These are phyloP conservation scores for Limanda limanda DNA, from an alignment of 2,113 vertebrate genomes.

Conservation along the genomic window DNA sequence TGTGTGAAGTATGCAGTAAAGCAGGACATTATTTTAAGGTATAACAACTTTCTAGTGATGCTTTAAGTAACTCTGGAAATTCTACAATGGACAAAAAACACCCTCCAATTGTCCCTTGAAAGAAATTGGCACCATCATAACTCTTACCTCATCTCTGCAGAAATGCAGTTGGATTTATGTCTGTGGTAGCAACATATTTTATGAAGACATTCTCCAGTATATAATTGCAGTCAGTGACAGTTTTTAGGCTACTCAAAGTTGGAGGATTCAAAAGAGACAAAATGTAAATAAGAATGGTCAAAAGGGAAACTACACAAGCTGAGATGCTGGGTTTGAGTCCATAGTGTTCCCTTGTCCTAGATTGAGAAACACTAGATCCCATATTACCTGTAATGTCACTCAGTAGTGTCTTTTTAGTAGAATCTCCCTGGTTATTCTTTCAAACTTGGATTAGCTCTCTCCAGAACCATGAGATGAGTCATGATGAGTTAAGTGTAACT, in stretches of 20 bases:
- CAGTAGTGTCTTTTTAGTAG: too few relatives aligned
- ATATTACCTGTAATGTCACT: too few relatives aligned
- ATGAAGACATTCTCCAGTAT: neutral
- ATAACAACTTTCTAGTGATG: too few relatives aligned
- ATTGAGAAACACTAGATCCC: too few relatives aligned
- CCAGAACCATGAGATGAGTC: neutral
- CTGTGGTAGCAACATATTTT: neutral
- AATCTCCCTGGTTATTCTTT: too few relatives aligned
- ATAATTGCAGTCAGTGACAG: neutral
- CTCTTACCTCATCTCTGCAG: neutral
- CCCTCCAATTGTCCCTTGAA: neutral
- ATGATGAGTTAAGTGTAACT: neutral
- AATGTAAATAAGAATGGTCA: neutral
- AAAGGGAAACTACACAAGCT: neutral
- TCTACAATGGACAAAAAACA: neutral
- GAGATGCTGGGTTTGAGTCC: too few relatives aligned
- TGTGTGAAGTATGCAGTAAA: too few relatives aligned
- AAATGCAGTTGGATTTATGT: neutral
- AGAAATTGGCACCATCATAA: neutral
- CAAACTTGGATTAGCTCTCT: too few relatives aligned
- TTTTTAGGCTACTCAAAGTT: neutral
- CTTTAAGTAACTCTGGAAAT: too few relatives aligned
- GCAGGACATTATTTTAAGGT: too few relatives aligned
- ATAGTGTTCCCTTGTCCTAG: too few relatives aligned
- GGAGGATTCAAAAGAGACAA: too few relatives aligned